phyloP scores from a whole-genome alignment of 2,113 vertebrate species.

The Nothocercus nigrocapillus region DNA sequence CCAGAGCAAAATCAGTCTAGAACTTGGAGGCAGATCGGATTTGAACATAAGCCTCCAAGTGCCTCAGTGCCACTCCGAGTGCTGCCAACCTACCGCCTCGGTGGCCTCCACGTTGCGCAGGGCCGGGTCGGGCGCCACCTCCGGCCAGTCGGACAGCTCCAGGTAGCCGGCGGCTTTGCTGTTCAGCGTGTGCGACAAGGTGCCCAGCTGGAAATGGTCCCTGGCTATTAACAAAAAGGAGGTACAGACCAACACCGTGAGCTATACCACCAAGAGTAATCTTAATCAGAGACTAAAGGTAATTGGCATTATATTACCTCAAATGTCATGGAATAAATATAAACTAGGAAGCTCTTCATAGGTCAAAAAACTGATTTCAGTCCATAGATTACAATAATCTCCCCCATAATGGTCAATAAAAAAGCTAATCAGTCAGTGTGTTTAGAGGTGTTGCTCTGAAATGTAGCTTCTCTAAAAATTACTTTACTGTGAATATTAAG shows the following conservation, averaged over 20 bases:
- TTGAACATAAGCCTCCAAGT: too few relatives aligned
- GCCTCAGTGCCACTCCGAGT: conserved; percentile 54
- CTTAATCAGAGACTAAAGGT: conserved; percentile 79
- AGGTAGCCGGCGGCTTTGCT: conserved; percentile 88
- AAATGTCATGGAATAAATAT: conserved; percentile 87
- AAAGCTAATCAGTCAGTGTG: conserved; percentile 89
- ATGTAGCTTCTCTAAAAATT: conserved; percentile 89
- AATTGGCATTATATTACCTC: conserved; percentile 84
- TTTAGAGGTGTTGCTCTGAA: conserved; percentile 89
- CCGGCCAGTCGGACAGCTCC: conserved; percentile 94
- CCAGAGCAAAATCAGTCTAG: not conserved
- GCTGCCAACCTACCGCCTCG: conserved; percentile 83
- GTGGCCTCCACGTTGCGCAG: conserved; percentile 92
- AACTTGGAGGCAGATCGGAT: too few relatives aligned
- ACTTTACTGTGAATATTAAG: conserved; percentile 94
- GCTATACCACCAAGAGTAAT: conserved; percentile 72
- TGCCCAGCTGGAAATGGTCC: conserved; percentile 95
- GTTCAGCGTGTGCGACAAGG: conserved; percentile 94
- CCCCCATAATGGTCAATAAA: conserved; percentile 87
- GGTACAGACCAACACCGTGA: conserved; percentile 75
- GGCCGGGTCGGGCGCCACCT: conserved; percentile 89
- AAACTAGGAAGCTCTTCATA: conserved; percentile 85
- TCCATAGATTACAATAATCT: conserved; percentile 88
- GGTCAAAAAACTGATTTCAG: conserved; percentile 85
- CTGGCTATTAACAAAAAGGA: conserved; percentile 83